Evolutionary conservation across 2,888 invertebrate genomes (phyloP).

Genomic region (Acleris sparsana): DNA sequence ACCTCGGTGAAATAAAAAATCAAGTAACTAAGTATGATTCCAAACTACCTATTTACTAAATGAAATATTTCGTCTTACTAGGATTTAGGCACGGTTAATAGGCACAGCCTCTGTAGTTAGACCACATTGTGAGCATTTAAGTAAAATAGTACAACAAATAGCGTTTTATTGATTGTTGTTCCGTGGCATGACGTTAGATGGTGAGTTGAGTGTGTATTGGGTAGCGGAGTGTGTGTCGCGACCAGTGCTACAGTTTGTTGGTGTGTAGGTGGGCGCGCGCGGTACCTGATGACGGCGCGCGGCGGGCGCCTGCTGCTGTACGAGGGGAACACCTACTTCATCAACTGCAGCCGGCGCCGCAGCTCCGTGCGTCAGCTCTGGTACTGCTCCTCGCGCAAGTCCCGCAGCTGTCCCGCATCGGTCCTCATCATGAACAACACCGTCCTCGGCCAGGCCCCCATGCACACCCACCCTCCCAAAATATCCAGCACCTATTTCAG

Average conservation of each 20-base stretch:
- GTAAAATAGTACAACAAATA: slow-evolving; percentile 6
- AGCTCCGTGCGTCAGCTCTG: slow-evolving; percentile 58
- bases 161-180: slow-evolving; percentile 21
- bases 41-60: neutral
- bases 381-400: slow-evolving; percentile 68
- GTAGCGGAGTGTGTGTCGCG: slow-evolving; percentile 10
- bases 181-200: slow-evolving; percentile 9
- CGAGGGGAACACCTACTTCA: slow-evolving; percentile 66
- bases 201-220: slow-evolving; percentile 16
- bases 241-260: slow-evolving; percentile 37
- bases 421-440: slow-evolving; percentile 58
- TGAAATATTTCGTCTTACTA: slow-evolving; percentile 5
- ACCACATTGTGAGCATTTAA: slow-evolving; percentile 11
- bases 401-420: slow-evolving; percentile 61
- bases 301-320: slow-evolving; percentile 62
- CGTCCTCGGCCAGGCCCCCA: slow-evolving; percentile 57
- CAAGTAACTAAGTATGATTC: too few relatives aligned
- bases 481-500: slow-evolving; percentile 41
- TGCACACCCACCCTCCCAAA: slow-evolving; percentile 65
- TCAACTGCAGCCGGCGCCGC: slow-evolving; percentile 58
- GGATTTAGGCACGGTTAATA: slow-evolving; percentile 5
- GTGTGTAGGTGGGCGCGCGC: slow-evolving; percentile 51
- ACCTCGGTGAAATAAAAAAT: slow-evolving; percentile 1
- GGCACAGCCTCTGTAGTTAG: slow-evolving; percentile 9
- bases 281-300: slow-evolving; percentile 58